Base-by-base conservation (phyloP, 2,113 vertebrate species). In the Probosciger aterrimus region DNA sequence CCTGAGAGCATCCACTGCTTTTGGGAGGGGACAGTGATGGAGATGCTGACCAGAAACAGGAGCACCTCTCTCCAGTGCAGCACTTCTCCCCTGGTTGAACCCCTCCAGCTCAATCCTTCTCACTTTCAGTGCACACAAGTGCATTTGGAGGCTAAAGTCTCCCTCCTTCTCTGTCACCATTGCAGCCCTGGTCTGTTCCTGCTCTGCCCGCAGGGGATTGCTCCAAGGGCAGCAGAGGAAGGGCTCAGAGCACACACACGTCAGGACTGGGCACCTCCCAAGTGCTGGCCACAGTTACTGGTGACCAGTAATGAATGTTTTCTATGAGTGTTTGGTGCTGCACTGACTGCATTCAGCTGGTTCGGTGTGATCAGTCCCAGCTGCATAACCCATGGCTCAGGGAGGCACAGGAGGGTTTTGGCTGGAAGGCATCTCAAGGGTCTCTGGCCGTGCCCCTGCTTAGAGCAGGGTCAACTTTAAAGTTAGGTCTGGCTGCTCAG, bases 181-280 rank as follows among this genome's bases (percentile, higher is more conserved):
- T 16, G 18, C 31, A 59, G 16, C 31, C 49, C 28, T 1, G 0
- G 47, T 23, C 9, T 27, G 35, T 5, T 16, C 31, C 35, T 24
- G 31, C 10, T 44, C 49, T 77, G 43, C 49, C 59, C 1, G 0
- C 55, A 13, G 49, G 39, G 18, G 19, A 33, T 0, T 9, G 11
- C n/a, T 18, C 4, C 8, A 6, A 31, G 18, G 23, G 63, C 28
- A 30, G 52, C 4, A 18, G 22, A 43, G 25, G 25, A 14, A 30
- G n/a, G 39, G 24, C 55, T 23, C 30, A 19, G 35, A 28, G 18
- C 37, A 20, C 19, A 20, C 19, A 4, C 1, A 0, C 3, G 11
- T 30, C 12, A 50, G 35, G 49, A 69, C 49, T 3, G 4, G 25
- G 23, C 41, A 22, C 33, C 55, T 55, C 47, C 31, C 25, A 35